A percentile compares a stretch with the other conserved stretches of the same genome.
Evolutionary conservation across 1,140 invertebrate species (phyloP).

Genomic region (Varroa destructor): DNA sequence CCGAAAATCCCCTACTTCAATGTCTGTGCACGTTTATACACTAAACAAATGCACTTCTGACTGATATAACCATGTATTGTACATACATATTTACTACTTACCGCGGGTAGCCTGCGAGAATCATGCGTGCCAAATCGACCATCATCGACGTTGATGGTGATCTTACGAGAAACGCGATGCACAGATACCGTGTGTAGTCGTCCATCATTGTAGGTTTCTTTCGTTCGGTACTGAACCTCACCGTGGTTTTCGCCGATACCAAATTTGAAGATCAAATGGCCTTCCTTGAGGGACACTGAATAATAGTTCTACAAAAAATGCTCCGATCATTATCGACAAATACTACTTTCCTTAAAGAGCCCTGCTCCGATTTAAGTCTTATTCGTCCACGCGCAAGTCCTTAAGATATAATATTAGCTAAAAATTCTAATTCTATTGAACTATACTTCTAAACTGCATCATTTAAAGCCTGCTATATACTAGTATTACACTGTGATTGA

Average conservation of each 20-base stretch:
- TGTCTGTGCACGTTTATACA: not conserved
- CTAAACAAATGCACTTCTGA: not conserved
- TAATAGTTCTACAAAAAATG: slow-evolving; percentile 48
- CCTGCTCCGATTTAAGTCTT: slow-evolving; percentile 25
- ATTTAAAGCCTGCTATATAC: no score
- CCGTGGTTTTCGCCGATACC: slow-evolving; percentile 47
- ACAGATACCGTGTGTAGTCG: slow-evolving; percentile 35
- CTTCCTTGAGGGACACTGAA: slow-evolving; percentile 51
- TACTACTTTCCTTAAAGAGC: slow-evolving; percentile 27
- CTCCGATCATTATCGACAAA: slow-evolving; percentile 19
- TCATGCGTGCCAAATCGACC: slow-evolving; percentile 14
- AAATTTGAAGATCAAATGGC: slow-evolving; percentile 52
- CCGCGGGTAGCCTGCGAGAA: slow-evolving; percentile 1
- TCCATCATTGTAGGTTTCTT: slow-evolving; percentile 37
- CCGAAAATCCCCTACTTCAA: not conserved
- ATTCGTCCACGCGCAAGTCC: slow-evolving; percentile 6
- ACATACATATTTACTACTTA: slow-evolving; percentile 21
- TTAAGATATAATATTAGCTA: slow-evolving; percentile 9
- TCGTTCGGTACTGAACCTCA: slow-evolving; percentile 35
- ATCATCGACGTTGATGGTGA: slow-evolving; percentile 9
- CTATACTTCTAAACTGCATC: slow-evolving; percentile 31
- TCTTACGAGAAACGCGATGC: slow-evolving; percentile 28
- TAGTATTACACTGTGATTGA: no score
- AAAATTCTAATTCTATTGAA: slow-evolving; percentile 32
- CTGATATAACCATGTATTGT: not conserved